Evolutionary conservation across 2,113 vertebrate species (phyloP).

Genomic region (Prinia subflava): DNA sequence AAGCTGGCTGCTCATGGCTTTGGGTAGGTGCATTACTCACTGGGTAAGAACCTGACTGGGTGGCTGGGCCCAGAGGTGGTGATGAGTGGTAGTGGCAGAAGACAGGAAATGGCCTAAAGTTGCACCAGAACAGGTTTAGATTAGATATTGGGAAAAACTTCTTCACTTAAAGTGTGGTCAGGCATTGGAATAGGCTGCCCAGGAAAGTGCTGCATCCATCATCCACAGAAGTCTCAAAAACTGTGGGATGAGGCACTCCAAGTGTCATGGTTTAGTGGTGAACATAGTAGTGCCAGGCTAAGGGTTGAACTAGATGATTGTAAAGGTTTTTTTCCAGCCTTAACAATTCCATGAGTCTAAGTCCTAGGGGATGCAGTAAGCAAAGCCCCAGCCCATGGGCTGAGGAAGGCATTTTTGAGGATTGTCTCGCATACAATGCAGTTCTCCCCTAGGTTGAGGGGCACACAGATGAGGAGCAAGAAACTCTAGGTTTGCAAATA

Average conservation of each 20-base stretch:
- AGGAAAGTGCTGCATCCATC: neutral
- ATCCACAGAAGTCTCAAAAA: neutral
- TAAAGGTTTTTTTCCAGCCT: neutral
- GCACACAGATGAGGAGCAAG: neutral
- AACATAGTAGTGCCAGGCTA: neutral
- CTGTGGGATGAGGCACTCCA: neutral
- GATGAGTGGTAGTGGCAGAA: neutral
- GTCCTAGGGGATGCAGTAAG: neutral
- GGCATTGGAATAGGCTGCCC: neutral
- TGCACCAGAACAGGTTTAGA: neutral
- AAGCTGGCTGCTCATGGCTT: neutral
- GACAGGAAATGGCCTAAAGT: neutral
- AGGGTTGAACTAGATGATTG: accelerated
- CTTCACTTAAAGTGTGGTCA: neutral
- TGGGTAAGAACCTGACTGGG: neutral
- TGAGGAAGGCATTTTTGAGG: neutral
- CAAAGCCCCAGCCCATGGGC: neutral
- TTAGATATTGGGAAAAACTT: neutral
- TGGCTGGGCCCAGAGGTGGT: neutral
- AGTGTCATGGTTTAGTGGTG: neutral
- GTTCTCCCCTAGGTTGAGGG: neutral
- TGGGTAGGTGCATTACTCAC: no score
- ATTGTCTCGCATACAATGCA: neutral
- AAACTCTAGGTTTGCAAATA: neutral
- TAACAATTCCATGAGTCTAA: neutral